Evolutionary conservation across 1,140 invertebrate species (phyloP).

Genomic region (Gryon sp.): DNA sequence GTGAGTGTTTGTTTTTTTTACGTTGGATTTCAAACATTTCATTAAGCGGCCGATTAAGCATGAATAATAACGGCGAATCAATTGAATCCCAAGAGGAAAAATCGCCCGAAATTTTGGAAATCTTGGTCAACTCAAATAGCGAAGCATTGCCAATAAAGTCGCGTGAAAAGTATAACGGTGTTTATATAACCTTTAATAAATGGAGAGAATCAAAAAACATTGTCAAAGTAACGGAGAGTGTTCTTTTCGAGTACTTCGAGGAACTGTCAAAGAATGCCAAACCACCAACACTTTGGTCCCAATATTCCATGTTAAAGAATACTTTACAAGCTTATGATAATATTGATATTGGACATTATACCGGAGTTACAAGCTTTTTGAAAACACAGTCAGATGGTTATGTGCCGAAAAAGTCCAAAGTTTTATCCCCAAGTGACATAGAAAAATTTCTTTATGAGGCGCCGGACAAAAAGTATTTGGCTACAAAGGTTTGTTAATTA

Average conservation of each 20-base stretch:
- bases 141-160: no score
- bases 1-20: no score
- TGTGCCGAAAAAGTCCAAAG: slow-evolving; percentile 25
- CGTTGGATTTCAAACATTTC: no score
- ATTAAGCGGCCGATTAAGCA: no score
- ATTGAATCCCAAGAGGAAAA: no score
- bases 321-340: not conserved
- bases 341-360: not conserved
- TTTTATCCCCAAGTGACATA: slow-evolving; percentile 17
- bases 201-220: no score
- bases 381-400: slow-evolving; percentile 12
- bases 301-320: not conserved
- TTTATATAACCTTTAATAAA: no score
- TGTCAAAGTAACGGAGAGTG: no score
- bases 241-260: not conserved
- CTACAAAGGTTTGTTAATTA: not conserved
- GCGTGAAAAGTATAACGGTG: no score
- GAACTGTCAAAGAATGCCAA: not conserved
- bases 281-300: not conserved
- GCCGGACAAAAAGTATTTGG: slow-evolving; percentile 17
- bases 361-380: slow-evolving; percentile 2
- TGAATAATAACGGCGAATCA: no score
- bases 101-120: no score
- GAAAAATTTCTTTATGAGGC: slow-evolving; percentile 20
- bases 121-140: no score